Evolutionary conservation across 2,113 vertebrate genomes (phyloP), one percentile per base, ranked within the genome.

Genomic region (Shinisaurus crocodilurus): DNA sequence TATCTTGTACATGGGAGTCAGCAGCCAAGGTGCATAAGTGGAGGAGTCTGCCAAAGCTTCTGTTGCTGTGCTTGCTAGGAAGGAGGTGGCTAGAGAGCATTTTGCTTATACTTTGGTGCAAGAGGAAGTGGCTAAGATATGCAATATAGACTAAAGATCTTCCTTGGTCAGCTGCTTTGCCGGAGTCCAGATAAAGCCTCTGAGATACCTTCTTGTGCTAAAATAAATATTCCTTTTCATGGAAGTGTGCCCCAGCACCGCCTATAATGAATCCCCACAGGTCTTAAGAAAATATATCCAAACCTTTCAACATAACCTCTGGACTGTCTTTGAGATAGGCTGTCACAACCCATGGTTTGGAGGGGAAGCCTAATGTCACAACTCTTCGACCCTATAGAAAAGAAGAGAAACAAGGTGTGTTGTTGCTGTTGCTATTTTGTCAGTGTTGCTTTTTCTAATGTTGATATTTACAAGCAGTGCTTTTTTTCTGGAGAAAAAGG

Each of bases 311-410:
- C 48, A 94, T 80, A 80, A 94, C 95, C 54, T 95, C 32, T 0
- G 95, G 90, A 76, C 89, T 88, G 50, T 95, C 97, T 92, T 97
- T 94, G 75, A 98, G 94, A 40, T 90, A 95, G 90, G 91, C 96
- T 76, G 95, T 95, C 48, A 98, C 79, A 43, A 92, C 25, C 97
- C 97, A 98, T 13, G 96, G 97, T 3, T 96, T 96, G 86, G 94
- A 95, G 0, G 96, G 96, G n/a, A 92, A 34, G 0, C 98, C 98
- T 89, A 98, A 72, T 57, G 92, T 93, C 13, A 95, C 94, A 74
- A 97, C 93, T 88, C 93, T 96, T 90, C 76, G 92, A 85, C 97
- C 97, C 97, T 98, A 77, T 5, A 32, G 43, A 45, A 5, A 95
- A 48, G 25, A 83, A 88, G 43, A 92, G 57, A 5, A 80, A 63